A percentile compares a stretch with the other conserved stretches of the same genome.
Evolutionary conservation across 2,888 invertebrate genomes (phyloP).

Genomic region (Cantharis lateralis): DNA sequence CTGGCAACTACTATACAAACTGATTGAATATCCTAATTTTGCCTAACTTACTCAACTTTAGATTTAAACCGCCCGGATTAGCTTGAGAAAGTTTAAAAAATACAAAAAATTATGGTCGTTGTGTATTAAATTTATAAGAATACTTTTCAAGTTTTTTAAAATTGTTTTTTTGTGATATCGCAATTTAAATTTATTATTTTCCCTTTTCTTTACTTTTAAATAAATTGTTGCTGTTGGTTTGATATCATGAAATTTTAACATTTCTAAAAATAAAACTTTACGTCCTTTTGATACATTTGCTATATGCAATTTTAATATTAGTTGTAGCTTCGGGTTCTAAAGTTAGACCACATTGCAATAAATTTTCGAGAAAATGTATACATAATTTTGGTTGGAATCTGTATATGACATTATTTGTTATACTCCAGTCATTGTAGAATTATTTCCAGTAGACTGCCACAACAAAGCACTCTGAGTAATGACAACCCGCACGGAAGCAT

Average conservation of each 20-base stretch:
- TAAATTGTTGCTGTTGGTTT: not conserved
- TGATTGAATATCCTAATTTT: constrained; percentile 17
- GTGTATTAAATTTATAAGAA: not conserved
- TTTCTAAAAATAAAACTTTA: not conserved
- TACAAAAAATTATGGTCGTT: not conserved
- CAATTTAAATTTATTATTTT: not conserved
- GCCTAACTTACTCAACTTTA: not conserved
- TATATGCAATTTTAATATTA: not conserved
- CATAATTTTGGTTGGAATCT: not conserved
- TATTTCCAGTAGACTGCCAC: constrained; percentile 9
- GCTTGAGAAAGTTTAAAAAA: not conserved
- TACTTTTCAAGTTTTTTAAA: not conserved
- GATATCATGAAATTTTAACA: not conserved
- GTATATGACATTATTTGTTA: constrained; percentile 11
- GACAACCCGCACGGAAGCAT: constrained; percentile 28
- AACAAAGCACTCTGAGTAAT: constrained; percentile 27
- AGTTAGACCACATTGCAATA: not conserved
- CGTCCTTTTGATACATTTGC: not conserved
- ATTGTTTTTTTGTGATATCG: not conserved
- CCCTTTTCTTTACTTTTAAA: not conserved
- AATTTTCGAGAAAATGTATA: not conserved
- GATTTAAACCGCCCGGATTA: not conserved
- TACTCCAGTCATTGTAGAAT: constrained; percentile 15
- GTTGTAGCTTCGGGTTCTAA: not conserved
- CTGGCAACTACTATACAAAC: constrained; percentile 9